These are phyloP conservation scores for Lepidurus packardi DNA, from an alignment of 1,140 invertebrate genomes.

Conservation along the genomic window DNA sequence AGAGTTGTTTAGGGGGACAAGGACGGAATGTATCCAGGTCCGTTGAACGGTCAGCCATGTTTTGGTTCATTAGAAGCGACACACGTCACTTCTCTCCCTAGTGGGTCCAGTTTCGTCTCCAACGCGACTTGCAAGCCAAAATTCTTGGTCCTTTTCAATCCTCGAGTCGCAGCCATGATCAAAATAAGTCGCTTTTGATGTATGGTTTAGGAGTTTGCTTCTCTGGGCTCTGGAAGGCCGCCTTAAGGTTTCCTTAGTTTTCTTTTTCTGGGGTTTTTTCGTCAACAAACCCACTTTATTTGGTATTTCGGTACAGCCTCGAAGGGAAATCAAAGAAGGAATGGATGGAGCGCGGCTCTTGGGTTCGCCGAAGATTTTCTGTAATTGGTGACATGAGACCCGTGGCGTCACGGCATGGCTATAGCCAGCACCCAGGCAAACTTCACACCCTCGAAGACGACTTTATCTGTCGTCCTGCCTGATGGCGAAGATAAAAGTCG, in stretches of 20 bases:
- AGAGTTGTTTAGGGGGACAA: background rate
- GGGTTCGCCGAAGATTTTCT: background rate
- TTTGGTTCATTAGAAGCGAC: conserved; percentile 10
- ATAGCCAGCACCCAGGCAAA: background rate
- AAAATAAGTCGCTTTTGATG: conserved; percentile 5
- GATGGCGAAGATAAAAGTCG: background rate
- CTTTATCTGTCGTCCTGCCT: conserved; percentile 8
- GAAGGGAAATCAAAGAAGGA: background rate
- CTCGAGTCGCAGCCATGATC: background rate
- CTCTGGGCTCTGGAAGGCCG: background rate
- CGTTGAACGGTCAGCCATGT: background rate
- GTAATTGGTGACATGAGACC: conserved; percentile 6
- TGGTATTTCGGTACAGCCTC: background rate
- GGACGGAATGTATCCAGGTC: background rate
- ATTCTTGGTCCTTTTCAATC: background rate
- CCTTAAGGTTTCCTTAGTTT: background rate
- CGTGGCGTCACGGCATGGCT: background rate
- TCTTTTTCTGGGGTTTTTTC: no score
- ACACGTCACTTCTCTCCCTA: background rate
- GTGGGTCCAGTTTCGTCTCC: background rate
- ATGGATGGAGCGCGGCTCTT: background rate
- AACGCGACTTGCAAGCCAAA: background rate
- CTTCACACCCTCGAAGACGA: background rate
- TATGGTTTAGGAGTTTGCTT: background rate
- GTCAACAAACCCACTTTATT: background rate